Conservation (phyloP, 1,140 invertebrate species). For the Atta texana region DNA sequence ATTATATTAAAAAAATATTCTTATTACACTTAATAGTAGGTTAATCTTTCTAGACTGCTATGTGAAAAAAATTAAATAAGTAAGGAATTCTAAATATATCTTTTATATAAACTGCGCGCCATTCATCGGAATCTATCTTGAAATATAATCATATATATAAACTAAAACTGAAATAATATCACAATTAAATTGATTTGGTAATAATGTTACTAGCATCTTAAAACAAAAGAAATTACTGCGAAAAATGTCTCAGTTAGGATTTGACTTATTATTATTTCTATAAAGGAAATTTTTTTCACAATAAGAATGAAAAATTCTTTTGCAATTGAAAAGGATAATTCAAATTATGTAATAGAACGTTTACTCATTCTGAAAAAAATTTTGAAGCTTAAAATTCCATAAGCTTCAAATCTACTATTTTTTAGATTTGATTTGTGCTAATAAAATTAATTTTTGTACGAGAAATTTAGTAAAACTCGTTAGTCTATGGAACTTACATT, state of each 20-base stretch:
- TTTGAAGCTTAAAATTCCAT: neutral
- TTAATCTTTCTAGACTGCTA: no score
- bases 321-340: neutral
- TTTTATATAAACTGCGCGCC: no score
- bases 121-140: no score
- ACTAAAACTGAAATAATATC: no score
- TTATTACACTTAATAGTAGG: neutral
- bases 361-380: neutral
- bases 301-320: neutral
- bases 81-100: no score
- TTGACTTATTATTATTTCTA: neutral
- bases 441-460: slow-evolving; percentile 3
- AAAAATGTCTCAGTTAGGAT: no score
- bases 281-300: neutral
- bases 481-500: neutral
- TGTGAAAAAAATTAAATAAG: no score
- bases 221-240: no score
- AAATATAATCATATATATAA: no score
- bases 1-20: neutral
- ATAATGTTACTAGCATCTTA: no score
- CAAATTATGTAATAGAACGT: neutral
- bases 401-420: neutral
- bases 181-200: no score
- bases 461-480: neutral
- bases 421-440: neutral